phyloP scores from a whole-genome alignment of 2,797 vertebrate genomes.

The Salarias fasciatus region DNA sequence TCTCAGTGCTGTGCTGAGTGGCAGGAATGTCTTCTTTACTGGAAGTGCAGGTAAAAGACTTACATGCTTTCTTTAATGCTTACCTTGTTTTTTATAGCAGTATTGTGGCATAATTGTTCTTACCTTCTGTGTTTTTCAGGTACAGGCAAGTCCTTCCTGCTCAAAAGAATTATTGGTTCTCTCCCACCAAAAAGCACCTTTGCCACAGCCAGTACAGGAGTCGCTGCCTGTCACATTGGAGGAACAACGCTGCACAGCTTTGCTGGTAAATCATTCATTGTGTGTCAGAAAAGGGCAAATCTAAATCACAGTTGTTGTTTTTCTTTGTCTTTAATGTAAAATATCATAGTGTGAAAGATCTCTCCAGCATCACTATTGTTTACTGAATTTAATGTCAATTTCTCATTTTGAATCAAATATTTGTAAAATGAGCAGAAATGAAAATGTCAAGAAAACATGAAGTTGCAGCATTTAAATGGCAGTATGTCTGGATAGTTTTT shows the following conservation, averaged over 20 bases:
- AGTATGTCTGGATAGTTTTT: too few relatives aligned
- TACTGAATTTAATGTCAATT: constrained; percentile 9
- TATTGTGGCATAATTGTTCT: too few relatives aligned
- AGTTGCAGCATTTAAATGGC: too few relatives aligned
- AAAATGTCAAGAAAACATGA: neutral
- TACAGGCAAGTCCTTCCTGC: constrained; percentile 94
- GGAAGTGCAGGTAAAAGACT: constrained; percentile 90
- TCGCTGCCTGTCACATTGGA: constrained; percentile 95
- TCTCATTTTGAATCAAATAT: neutral
- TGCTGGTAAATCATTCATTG: constrained; percentile 82
- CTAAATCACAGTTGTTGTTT: neutral
- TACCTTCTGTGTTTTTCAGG: constrained; percentile 72
- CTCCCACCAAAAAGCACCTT: constrained; percentile 93
- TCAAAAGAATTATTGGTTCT: constrained; percentile 93
- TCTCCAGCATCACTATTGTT: neutral
- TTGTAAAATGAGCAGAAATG: too few relatives aligned
- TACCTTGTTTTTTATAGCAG: too few relatives aligned
- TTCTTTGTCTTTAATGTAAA: constrained; percentile 1
- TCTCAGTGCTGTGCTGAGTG: constrained; percentile 85
- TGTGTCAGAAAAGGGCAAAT: neutral
- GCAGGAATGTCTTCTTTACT: constrained; percentile 95
- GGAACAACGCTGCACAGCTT: constrained; percentile 94
- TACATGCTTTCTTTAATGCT: too few relatives aligned
- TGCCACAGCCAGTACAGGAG: constrained; percentile 95
- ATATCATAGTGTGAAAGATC: neutral